A percentile compares a stretch with the other conserved stretches of the same genome.
Evolutionary conservation across 2,797 vertebrate genomes (phyloP).

Genomic region (Morelia viridis): DNA sequence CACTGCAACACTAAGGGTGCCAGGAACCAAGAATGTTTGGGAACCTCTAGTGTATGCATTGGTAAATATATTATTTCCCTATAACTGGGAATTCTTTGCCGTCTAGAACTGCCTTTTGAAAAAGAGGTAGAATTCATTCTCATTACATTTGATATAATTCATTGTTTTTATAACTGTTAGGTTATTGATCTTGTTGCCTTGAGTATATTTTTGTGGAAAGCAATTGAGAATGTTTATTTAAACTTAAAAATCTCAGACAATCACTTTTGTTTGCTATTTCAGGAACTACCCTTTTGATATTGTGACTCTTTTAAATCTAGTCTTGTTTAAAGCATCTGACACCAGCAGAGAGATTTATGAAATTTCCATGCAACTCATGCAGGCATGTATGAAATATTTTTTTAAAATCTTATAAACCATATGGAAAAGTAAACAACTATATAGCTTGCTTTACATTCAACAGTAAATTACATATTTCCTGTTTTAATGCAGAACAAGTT

Average conservation of each 20-base stretch:
- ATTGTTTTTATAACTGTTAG: neutral
- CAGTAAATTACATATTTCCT: conserved; percentile 26
- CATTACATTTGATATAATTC: neutral
- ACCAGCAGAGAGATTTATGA: conserved; percentile 98
- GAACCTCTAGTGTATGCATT: neutral
- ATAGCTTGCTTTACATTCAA: neutral
- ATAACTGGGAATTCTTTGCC: neutral
- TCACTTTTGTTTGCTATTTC: conserved; percentile 64
- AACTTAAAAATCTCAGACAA: conserved; percentile 13
- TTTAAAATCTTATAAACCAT: neutral
- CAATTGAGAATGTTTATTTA: neutral
- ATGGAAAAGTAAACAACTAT: neutral
- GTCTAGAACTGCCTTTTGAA: neutral
- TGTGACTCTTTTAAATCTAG: conserved; percentile 94
- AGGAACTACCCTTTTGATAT: conserved; percentile 99
- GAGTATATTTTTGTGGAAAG: neutral
- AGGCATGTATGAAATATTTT: conserved; percentile 78
- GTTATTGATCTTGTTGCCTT: neutral
- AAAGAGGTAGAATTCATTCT: neutral
- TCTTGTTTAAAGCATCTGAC: conserved; percentile 97
- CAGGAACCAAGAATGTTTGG: neutral
- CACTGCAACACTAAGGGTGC: neutral
- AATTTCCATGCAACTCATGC: conserved; percentile 99
- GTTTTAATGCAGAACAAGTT: conserved; percentile 15
- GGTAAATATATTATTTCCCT: neutral